Evolutionary conservation across 2,113 vertebrate genomes (phyloP), one percentile per base, ranked within the genome.

Genomic region (Alouatta palliata): DNA sequence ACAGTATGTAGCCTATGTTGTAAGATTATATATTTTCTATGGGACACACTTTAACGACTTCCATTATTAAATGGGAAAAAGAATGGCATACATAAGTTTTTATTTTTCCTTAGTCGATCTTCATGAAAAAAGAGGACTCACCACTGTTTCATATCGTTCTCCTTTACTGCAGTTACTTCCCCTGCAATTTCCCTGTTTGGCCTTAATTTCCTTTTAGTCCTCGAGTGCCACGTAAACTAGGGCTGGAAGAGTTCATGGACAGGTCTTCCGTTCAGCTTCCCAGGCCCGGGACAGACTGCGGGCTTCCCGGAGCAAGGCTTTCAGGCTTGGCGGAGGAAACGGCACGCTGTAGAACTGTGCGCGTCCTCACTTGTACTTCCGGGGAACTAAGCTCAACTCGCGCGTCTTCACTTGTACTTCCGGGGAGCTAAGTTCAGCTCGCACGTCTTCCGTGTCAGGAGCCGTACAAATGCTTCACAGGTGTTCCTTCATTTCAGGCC

Each of bases 141-240:
- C 6, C 1, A 0, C 70, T 56, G 30, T 8, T 47, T 71, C 35
- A 14, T 32, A 23, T 49, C 17, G 1, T 27, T 37, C 32, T 11
- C 37, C 47, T 54, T 47, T 54, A 45, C 2, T 37, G 79, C 1
- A 11, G 77, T 71, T 23, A 4, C 87, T 71, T 73, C 49, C 81
- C 47, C 49, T 2, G 19, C 77, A 14, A 0, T 32, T 8, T 76
- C 45, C 75, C 80, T 35, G 30, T 54, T 45, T 20, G 88, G 58
- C 64, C 91, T 56, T 87, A 61, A 94, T 94, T 94, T 95, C 76
- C 96, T 23, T 14, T 66, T 35, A 1, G 71, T 49, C 94, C 88
- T 68, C 45, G 0, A 37, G 95, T 45, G 88, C 58, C 87, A 10
- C 4, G 11, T 77, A 66, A 77, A 68, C 43, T 3, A 3, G 7